A percentile compares a stretch with the other conserved stretches of the same genome.
These are phyloP conservation scores for Phylloscopus collybita DNA, from an alignment of 2,797 vertebrate species.

Conservation along the genomic window DNA sequence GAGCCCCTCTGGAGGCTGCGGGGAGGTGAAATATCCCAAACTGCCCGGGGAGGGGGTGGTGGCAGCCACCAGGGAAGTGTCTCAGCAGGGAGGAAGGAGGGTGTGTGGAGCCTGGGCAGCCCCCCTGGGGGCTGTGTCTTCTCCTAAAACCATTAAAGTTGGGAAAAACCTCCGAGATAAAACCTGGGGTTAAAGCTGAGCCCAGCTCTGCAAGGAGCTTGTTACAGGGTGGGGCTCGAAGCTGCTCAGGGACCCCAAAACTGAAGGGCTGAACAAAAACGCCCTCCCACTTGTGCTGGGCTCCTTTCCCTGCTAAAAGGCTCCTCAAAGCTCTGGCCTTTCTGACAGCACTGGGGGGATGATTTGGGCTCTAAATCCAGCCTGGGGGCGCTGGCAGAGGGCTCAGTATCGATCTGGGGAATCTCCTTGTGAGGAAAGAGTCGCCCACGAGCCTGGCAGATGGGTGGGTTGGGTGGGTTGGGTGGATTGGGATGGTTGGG, in stretches of 20 bases:
- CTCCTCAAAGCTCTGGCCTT: neutral
- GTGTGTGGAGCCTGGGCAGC: neutral
- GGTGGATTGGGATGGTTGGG: too few species aligned
- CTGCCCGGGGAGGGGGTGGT: neutral
- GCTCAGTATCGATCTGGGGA: neutral
- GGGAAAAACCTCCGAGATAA: neutral
- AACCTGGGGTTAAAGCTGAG: neutral
- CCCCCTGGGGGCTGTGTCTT: neutral
- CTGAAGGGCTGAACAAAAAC: neutral
- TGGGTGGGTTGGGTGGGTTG: neutral
- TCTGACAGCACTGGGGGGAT: neutral
- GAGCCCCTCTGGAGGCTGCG: neutral
- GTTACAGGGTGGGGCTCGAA: neutral
- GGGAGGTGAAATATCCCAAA: neutral
- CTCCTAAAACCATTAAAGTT: neutral
- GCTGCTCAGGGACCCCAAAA: neutral
- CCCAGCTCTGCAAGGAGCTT: neutral
- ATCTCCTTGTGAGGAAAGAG: constrained; percentile 20
- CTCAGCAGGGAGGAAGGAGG: neutral
- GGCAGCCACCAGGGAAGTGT: neutral
- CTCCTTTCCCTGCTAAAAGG: neutral
- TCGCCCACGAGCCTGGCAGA: neutral
- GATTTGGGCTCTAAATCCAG: neutral
- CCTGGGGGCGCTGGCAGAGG: neutral
- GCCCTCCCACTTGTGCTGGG: rapidly evolving